A percentile compares a stretch with the other conserved stretches of the same genome.
These are phyloP conservation scores for Calidris pugnax DNA, from an alignment of 2,113 vertebrate genomes.

Conservation along the genomic window DNA sequence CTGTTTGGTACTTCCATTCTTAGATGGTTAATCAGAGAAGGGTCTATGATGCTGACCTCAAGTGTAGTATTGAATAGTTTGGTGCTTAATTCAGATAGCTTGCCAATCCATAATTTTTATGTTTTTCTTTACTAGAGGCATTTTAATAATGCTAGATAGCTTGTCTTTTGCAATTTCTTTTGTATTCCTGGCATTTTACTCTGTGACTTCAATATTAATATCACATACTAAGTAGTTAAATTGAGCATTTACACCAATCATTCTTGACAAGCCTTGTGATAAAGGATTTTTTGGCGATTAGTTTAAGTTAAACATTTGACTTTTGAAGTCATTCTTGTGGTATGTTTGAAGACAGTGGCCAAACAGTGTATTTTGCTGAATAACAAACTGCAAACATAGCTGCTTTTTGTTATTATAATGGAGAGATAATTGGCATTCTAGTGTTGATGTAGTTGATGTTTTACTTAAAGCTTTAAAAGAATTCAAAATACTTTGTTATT, in stretches of 20 bases:
- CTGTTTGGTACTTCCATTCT: background rate
- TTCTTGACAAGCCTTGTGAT: constrained; percentile 33
- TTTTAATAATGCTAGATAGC: background rate
- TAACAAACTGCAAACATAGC: constrained; percentile 36
- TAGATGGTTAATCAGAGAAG: background rate
- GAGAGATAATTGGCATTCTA: constrained; percentile 38
- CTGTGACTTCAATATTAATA: background rate
- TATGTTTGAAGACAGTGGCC: constrained; percentile 45
- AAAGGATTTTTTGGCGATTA: constrained; percentile 24
- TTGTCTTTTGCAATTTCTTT: background rate
- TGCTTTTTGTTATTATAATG: constrained; percentile 55
- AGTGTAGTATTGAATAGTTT: background rate
- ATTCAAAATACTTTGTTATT: constrained; percentile 20
- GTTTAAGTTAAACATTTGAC: constrained; percentile 53
- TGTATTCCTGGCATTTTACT: background rate
- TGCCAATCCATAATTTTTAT: background rate
- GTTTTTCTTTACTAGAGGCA: background rate
- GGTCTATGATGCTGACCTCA: background rate
- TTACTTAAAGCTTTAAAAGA: constrained; percentile 41
- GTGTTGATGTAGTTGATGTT: constrained; percentile 9
- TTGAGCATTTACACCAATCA: constrained; percentile 21
- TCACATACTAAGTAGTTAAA: background rate
- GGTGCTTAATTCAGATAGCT: background rate
- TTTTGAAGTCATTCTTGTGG: constrained; percentile 63
- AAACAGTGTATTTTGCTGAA: constrained; percentile 36